These are phyloP conservation scores for Neotoxoptera formosana DNA, from an alignment of 1,140 invertebrate genomes.

Conservation along the genomic window DNA sequence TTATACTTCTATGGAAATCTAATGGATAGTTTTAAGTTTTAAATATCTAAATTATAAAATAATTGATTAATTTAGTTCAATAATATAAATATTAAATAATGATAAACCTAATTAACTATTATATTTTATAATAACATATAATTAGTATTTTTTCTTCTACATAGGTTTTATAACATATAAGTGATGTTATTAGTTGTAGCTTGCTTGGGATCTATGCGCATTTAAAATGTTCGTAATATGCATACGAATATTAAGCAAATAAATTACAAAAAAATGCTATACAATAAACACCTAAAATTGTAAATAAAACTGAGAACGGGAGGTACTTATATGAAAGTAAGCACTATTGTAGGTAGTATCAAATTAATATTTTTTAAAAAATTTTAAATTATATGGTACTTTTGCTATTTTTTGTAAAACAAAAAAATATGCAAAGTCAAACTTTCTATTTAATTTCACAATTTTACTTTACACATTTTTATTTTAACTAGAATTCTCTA, in stretches of 20 bases:
- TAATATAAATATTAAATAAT: not conserved
- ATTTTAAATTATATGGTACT: not conserved
- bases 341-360: not conserved
- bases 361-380: not conserved
- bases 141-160: not conserved
- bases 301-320: not conserved
- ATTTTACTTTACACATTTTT: not conserved
- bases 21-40: not conserved
- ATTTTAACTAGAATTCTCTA: not conserved
- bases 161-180: not conserved
- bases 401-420: not conserved
- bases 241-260: not conserved
- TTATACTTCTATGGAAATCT: not conserved
- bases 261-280: not conserved
- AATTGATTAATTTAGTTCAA: not conserved
- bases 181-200: not conserved
- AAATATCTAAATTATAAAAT: not conserved
- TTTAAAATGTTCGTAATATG: not conserved
- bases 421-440: not conserved
- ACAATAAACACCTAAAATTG: not conserved
- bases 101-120: not conserved
- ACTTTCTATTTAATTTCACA: not conserved
- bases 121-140: not conserved
- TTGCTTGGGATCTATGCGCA: not conserved
- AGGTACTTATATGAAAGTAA: not conserved